Evolutionary conservation across 2,113 vertebrate genomes (phyloP), one percentile per base, ranked within the genome.

Genomic region (Notarius quadriscutis): DNA sequence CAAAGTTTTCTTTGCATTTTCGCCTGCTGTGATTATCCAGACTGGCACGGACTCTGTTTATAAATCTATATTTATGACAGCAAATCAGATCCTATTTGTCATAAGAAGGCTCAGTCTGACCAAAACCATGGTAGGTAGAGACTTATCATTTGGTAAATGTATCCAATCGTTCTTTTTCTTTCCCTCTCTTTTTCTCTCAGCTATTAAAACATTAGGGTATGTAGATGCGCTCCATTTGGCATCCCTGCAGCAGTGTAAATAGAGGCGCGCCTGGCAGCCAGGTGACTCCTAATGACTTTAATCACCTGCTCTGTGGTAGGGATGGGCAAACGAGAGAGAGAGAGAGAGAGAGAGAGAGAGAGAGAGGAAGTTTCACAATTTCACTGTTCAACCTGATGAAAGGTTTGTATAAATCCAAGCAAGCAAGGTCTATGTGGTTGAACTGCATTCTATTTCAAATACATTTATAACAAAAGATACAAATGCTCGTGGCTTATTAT

Each of bases 251-350:
- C 87, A 88, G 87, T 90, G 87, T 88, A 92, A 92, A 90, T 90
- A 91, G 88, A 86, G 87, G 85, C 71, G 7, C 77, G 71, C 83
- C 86, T 90, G 89, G 86, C 86, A 89, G 89, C 87, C 89, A 88
- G 87, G 88, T 92, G 92, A 90, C 87, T 91, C 87, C 85, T 87
- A 89, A 80, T 89, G 87, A 91, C 89, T 92, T 91, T 92, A 92
- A 92, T 92, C 91, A 91, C 84, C 77, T 51, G 84, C 90, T 89
- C 87, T 41, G 58, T 89, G 82, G 87, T 83, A 89, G 87, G 80
- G 83, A 81, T 87, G 60, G n/a, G 63, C 34, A 69, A 72, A 78
- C 11, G 12, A 79, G 84, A 82, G 63, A 9, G n/a, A 18, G 53
- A 20, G 75, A 67, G 72, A 25, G 83, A 60, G 81, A 58, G 71